A percentile compares a stretch with the other conserved stretches of the same genome.
Conservation (phyloP, 2,113 vertebrate species). For the Entosphenus tridentatus region DNA sequence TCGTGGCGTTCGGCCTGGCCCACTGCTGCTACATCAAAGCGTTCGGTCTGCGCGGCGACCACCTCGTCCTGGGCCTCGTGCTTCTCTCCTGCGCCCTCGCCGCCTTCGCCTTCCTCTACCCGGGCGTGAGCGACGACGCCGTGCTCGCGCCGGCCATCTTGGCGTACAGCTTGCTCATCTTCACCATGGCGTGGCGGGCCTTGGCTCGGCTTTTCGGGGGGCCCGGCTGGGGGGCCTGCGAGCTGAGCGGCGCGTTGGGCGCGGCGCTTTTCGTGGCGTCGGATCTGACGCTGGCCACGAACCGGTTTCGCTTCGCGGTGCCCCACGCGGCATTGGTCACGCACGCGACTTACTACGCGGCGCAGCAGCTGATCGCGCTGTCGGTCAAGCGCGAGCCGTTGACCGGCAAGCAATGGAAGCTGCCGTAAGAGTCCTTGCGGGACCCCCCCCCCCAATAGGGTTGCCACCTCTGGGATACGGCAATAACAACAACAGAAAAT, state of each 20-base stretch:
- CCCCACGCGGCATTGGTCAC: conserved; percentile 70
- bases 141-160: not conserved
- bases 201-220: conserved; percentile 50
- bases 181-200: conserved; percentile 92
- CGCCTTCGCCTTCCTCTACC: not conserved
- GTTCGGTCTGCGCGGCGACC: not conserved
- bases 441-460: no score
- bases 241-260: conserved; percentile 60
- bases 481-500: no score
- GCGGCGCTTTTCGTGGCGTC: conserved; percentile 81
- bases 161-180: conserved; percentile 50
- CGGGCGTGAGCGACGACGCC: not conserved
- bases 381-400: conserved; percentile 23
- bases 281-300: conserved; percentile 68
- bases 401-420: no score
- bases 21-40: not conserved
- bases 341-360: conserved; percentile 93
- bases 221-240: conserved; percentile 58
- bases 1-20: not conserved
- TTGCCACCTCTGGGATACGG: no score
- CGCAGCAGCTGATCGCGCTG: conserved; percentile 85
- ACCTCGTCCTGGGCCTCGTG: not conserved
- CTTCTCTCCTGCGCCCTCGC: not conserved
- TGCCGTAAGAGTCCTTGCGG: no score
- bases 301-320: conserved; percentile 90